phyloP scores from a whole-genome alignment of 2,797 vertebrate genomes.

The Lateolabrax maculatus region DNA sequence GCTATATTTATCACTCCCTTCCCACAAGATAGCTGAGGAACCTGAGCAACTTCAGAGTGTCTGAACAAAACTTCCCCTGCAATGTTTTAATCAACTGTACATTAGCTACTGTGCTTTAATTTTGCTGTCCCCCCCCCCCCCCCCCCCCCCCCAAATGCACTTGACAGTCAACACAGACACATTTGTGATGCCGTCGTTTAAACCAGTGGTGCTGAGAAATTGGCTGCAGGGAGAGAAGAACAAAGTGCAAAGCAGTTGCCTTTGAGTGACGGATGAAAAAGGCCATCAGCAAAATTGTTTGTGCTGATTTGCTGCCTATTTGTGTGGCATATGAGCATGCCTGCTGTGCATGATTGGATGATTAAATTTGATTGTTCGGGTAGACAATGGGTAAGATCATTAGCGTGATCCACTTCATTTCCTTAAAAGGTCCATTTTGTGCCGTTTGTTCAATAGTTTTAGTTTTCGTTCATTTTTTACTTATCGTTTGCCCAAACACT shows the following conservation, averaged over 20 bases:
- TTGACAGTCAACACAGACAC: slow-evolving; percentile 14
- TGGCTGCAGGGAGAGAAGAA: slow-evolving; percentile 42
- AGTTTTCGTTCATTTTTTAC: slow-evolving; percentile 32
- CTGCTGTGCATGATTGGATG: slow-evolving; percentile 67
- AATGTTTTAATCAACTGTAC: slow-evolving; percentile 30
- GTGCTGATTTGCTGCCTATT: slow-evolving; percentile 68
- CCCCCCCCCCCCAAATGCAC: neutral
- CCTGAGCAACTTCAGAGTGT: slow-evolving; percentile 40
- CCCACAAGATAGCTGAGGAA: slow-evolving; percentile 55
- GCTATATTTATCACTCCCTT: slow-evolving; percentile 69
- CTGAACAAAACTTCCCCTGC: slow-evolving; percentile 43
- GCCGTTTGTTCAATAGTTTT: slow-evolving; percentile 15
- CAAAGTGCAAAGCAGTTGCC: slow-evolving; percentile 51
- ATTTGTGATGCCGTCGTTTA: slow-evolving; percentile 21
- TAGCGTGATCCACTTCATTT: slow-evolving; percentile 57
- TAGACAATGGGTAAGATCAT: slow-evolving; percentile 62
- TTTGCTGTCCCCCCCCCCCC: neutral
- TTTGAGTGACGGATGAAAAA: slow-evolving; percentile 63
- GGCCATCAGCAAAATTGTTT: slow-evolving; percentile 64
- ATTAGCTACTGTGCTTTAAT: slow-evolving; percentile 15
- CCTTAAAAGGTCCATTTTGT: slow-evolving; percentile 42
- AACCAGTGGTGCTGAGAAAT: slow-evolving; percentile 34
- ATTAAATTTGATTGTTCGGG: slow-evolving; percentile 62
- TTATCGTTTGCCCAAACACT: slow-evolving; percentile 29
- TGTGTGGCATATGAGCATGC: slow-evolving; percentile 43